A percentile compares a stretch with the other conserved stretches of the same genome.
Conservation (phyloP, 2,888 invertebrate genomes). For the Caradrina kadenii region DNA sequence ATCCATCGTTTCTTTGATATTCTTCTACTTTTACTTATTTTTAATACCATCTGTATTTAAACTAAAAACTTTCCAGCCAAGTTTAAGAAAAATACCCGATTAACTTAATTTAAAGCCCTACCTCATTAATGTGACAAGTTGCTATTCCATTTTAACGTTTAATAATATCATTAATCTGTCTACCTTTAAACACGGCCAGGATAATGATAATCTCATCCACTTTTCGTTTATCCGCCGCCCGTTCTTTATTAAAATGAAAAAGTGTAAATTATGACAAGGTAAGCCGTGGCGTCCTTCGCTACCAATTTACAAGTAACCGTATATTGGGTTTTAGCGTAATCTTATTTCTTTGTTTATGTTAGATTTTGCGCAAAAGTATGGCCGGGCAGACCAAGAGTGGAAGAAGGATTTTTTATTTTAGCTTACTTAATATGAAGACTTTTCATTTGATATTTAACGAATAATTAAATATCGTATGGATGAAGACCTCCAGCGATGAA, state of each 20-base stretch:
- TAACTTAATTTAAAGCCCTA: neutral
- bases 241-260: conserved; percentile 59
- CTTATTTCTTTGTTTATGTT: conserved; percentile 47
- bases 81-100: neutral
- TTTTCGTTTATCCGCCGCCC: conserved; percentile 33
- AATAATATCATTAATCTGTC: conserved; percentile 16
- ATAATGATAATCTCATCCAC: conserved; percentile 43
- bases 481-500: too few species aligned
- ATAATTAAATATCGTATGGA: too few species aligned
- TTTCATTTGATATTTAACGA: conserved; percentile 22
- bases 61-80: neutral
- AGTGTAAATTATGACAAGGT: conserved; percentile 59
- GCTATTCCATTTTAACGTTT: neutral
- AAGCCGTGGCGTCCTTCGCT: conserved; percentile 39
- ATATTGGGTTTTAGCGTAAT: conserved; percentile 56
- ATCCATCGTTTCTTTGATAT: too few species aligned
- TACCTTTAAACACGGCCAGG: conserved; percentile 11
- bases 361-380: conserved; percentile 36
- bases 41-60: neutral
- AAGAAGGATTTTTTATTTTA: conserved; percentile 28
- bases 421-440: neutral
- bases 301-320: conserved; percentile 58
- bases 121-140: neutral
- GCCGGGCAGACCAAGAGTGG: conserved; percentile 11
- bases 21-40: too few species aligned